These are phyloP conservation scores for Neosalanx taihuensis DNA, from an alignment of 2,797 vertebrate species.

Conservation along the genomic window DNA sequence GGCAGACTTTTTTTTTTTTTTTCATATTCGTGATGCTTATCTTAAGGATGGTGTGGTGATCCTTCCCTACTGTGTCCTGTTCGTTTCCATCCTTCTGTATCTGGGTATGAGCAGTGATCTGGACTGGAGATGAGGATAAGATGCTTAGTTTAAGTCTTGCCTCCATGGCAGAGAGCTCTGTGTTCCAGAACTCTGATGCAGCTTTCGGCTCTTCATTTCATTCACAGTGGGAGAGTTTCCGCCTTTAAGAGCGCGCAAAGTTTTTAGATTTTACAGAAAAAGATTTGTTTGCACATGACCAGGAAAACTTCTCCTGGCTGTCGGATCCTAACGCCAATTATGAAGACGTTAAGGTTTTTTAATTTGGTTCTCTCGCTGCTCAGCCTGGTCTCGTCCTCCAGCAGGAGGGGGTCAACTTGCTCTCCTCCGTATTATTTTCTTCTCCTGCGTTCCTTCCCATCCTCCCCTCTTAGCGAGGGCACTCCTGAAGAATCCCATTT, in stretches of 20 bases:
- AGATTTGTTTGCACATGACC: slow-evolving; percentile 56
- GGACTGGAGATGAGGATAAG: slow-evolving; percentile 51
- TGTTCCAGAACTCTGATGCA: slow-evolving; percentile 54
- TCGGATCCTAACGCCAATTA: neutral
- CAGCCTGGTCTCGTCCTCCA: neutral
- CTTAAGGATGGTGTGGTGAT: neutral
- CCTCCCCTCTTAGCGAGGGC: neutral
- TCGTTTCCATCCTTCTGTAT: slow-evolving; percentile 34
- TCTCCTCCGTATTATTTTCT: slow-evolving; percentile 4
- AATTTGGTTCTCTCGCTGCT: neutral
- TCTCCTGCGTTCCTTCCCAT: neutral
- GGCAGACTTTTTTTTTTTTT: neutral
- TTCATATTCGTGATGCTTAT: neutral
- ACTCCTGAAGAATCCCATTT: slow-evolving; percentile 1
- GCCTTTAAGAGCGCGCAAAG: slow-evolving; percentile 45
- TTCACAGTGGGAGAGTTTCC: slow-evolving; percentile 51
- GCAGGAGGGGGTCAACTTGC: slow-evolving; percentile 6
- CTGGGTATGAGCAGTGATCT: slow-evolving; percentile 60
- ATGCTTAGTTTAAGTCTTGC: slow-evolving; percentile 62
- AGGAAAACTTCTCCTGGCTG: slow-evolving; percentile 13
- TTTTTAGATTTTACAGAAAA: slow-evolving; percentile 39
- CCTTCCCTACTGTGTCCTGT: neutral
- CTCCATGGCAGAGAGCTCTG: slow-evolving; percentile 47
- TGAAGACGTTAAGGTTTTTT: neutral
- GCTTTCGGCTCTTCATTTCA: slow-evolving; percentile 63